Base-by-base conservation (phyloP, 1,140 invertebrate species). In the Eumeta japonica region DNA sequence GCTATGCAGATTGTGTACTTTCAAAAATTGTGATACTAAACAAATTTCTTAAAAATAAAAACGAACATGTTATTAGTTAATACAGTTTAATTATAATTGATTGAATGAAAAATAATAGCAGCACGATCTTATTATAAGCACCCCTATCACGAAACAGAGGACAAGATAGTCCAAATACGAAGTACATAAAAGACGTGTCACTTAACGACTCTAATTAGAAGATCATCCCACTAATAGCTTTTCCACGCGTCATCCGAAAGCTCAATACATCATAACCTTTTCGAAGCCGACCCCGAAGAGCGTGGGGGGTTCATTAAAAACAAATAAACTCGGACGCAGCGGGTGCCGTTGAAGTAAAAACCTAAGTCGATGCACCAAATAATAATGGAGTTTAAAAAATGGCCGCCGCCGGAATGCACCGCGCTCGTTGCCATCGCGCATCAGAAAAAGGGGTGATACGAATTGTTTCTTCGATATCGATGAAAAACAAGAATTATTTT, bases 381-480 rank as follows among this genome's bases (percentile, higher is more conserved):
- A 64, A 66, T 72, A 65, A 66, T 71, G 62, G 60, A 64, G 55
- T 60, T 62, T 60, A 57, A 72, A 72, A 60, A 72, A 66, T 64
- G 65, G 65, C 46, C 42, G 56, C 37, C 32, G 29, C 36, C 46
- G 62, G 64, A 64, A 65, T 65, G 67, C 55, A 55, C 53, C 57
- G 57, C 50, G 53, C 50, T 48, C 50, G 29, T 20, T 59, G 58
- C 61, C 48, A 59, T 44, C 57, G 63, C 41, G 51, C 54, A 38
- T 47, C 40, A 48, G 40, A n/a, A n/a, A n/a, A n/a, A n/a, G n/a
- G n/a, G n/a, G n/a, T n/a, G n/a, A n/a, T n/a, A n/a, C n/a, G n/a
- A n/a, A n/a, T n/a, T n/a, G n/a, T n/a, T n/a, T n/a, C n/a, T n/a
- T 46, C 49, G 48, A 44, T 50, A 34, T 40, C 37, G 39, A 41